Evolutionary conservation across 1,140 invertebrate genomes (phyloP).

Genomic region (Pseudomyrmex concolor): DNA sequence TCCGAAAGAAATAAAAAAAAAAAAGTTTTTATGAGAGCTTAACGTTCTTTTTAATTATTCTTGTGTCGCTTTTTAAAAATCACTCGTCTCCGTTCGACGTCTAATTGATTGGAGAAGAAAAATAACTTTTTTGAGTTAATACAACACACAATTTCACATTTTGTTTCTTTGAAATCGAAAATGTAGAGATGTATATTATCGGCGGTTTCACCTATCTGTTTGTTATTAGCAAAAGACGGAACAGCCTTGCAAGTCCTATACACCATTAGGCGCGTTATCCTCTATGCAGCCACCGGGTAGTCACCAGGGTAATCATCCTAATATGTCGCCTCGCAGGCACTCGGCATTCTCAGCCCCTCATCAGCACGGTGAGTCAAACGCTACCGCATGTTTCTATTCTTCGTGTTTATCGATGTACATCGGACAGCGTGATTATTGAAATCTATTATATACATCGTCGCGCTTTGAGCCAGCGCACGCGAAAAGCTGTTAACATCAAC

Average conservation of each 20-base stretch:
- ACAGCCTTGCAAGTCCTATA: conserved; percentile 88
- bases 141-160: not conserved
- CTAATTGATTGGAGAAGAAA: not conserved
- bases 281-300: conserved; percentile 93
- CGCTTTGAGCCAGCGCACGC: not conserved
- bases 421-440: conserved; percentile 17
- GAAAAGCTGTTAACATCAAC: not conserved
- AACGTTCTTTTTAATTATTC: too few species aligned
- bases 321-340: conserved; percentile 84
- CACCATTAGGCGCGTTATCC: conserved; percentile 92
- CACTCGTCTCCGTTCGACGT: not conserved
- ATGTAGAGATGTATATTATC: conserved; percentile 4
- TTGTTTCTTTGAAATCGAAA: not conserved
- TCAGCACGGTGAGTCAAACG: conserved; percentile 82
- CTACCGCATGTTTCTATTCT: conserved; percentile 41
- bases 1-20: too few species aligned
- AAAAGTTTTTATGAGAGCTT: too few species aligned
- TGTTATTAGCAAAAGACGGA: conserved; percentile 78
- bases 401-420: conserved; percentile 18
- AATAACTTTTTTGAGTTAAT: not conserved
- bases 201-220: not conserved
- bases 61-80: too few species aligned
- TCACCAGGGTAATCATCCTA: conserved; percentile 83
- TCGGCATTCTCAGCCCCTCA: conserved; percentile 84
- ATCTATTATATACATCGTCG: not conserved